Conservation (phyloP, 2,113 vertebrate genomes). For the Xiphophorus couchianus region DNA sequence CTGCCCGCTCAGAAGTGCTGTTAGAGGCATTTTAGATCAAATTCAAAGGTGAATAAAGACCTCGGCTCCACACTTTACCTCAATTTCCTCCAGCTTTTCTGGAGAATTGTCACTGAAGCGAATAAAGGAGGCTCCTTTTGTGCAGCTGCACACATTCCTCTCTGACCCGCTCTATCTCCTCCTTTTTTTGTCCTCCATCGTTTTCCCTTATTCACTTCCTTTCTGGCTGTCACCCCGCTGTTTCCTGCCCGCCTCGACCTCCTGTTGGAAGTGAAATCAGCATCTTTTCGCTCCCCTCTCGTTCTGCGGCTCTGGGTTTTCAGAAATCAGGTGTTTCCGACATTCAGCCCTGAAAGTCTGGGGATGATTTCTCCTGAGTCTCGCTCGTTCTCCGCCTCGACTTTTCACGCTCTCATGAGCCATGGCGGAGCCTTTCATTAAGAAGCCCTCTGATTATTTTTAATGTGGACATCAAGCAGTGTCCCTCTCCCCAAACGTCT, state of each 20-base stretch:
- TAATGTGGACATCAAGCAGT: constrained; percentile 20
- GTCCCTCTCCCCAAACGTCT: constrained; percentile 29
- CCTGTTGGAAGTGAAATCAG: constrained; percentile 37
- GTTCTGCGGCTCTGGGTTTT: not conserved
- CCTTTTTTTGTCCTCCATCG: not conserved
- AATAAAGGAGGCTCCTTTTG: constrained; percentile 60
- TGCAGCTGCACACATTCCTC: constrained; percentile 48
- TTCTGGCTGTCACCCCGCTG: not conserved
- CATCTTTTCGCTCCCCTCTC: constrained; percentile 6
- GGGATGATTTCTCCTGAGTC: constrained; percentile 6
- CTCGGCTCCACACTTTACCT: constrained; percentile 60
- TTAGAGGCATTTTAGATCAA: constrained; percentile 73
- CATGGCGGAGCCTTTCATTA: constrained; percentile 30
- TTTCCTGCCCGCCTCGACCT: constrained; percentile 7
- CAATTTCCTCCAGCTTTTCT: constrained; percentile 56
- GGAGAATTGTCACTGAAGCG: constrained; percentile 57
- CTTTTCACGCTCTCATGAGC: constrained; percentile 16
- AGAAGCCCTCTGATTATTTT: constrained; percentile 50
- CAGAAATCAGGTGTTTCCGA: not conserved
- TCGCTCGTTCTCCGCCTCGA: not conserved
- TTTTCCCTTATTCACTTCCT: not conserved
- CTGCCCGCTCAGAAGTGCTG: constrained; percentile 48
- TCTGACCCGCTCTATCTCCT: constrained; percentile 44
- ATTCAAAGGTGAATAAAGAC: constrained; percentile 67
- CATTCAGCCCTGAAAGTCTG: not conserved